Base-by-base conservation (phyloP, 1,140 invertebrate genomes). In the Drosophila leontia region DNA sequence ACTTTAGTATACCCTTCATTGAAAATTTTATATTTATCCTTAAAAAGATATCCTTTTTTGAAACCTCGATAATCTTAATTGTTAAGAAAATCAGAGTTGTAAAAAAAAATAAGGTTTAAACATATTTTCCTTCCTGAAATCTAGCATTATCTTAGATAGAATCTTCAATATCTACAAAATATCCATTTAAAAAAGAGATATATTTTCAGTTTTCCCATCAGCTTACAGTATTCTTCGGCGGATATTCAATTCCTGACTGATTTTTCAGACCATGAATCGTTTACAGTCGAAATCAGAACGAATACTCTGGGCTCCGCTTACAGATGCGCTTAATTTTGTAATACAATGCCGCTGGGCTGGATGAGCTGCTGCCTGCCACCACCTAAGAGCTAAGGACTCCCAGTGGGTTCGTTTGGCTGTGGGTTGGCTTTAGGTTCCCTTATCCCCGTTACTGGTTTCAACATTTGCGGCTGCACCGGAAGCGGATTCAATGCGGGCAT, bases 401-500 rank as follows among this genome's bases (percentile, higher is more conserved):
- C 64, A 58, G 51, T 57, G 15, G 62, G 59, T 42, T 56, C 76
- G 76, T 81, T 74, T 56, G 64, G 63, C 63, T 71, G 62, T 39
- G 42, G 64, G 45, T n/a, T 85, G 69, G 74, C 63, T 80, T 75
- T 72, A 37, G 65, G 68, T 42, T 61, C 45, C 57, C 15, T 15
- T 34, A 19, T 42, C 19, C 65, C 35, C 35, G 5, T 32, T 42
- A 6, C 39, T 19, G 13, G 32, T 53, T 17, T 32, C 45, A 45
- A 47, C 48, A 62, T 53, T 63, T 47, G 48, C 53, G 41, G 41
- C 67, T 60, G 62, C 70, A 75, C 62, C 81, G 83, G 83, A 87
- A 78, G 84, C 75, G 77, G 75, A 88, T 80, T 77, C 67, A 88
- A 88, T 88, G 83, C 84, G 84, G 83, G 83, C 72, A 53, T 71